Base-by-base conservation (phyloP, 2,888 invertebrate species). In the Microctonus brassicae region DNA sequence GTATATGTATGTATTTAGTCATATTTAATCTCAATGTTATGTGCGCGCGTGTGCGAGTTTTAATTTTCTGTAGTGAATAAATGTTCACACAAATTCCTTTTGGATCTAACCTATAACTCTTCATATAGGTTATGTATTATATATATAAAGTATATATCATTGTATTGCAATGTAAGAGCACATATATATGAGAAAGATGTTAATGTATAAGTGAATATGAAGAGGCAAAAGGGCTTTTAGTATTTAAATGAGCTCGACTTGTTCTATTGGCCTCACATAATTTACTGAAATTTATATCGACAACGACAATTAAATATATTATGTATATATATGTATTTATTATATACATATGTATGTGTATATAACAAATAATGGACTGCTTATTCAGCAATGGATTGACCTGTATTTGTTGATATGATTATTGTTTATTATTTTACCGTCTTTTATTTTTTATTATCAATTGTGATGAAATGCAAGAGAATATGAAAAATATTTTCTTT, bases 371-470 rank as follows among this genome's bases (percentile, higher is more conserved):
- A 22, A 57, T 67, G 42, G 68, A 68, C 63, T 79, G 84, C 84
- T 85, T 84, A 82, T 83, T 85, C 85, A 84, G 84, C 84, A 77
- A 81, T 81, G 82, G 79, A 81, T 81, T 85, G 85, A 85, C 85
- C 85, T 77, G 82, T 84, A 85, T 85, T 82, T 79, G 13, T n/a
- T 66, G 13, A 42, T n/a, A 34, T 53, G 29, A 10, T 60, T 29
- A 0, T 64, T 34, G 17, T 57, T 9, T 36, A 63, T 39, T 33
- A 63, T 53, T 66, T 57, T 26, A 39, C 10, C 6, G 10, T 6
- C n/a, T 34, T 65, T 62, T 57, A 53, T 63, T 70, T 53, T 20
- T 20, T 53, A 6, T n/a, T n/a, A n/a, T n/a, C n/a, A n/a, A n/a
- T n/a, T n/a, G n/a, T n/a, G n/a, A n/a, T n/a, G n/a, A n/a, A n/a